phyloP scores from a whole-genome alignment of 2,113 vertebrate species.

The Rhineura floridana region DNA sequence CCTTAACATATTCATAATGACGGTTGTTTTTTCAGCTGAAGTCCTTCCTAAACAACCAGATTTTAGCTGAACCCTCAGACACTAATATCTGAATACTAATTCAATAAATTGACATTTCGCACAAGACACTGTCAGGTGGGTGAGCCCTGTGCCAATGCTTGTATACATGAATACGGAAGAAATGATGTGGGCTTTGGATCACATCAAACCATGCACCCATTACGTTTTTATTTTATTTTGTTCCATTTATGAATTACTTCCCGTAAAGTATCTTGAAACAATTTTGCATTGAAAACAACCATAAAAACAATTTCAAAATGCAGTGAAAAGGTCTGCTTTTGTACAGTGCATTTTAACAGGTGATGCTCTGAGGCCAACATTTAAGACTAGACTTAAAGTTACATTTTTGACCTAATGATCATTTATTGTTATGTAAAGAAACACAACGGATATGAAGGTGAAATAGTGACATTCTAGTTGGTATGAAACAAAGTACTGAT shows the following conservation, averaged over 20 bases:
- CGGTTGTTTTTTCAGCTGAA: too few relatives aligned
- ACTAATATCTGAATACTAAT: not conserved
- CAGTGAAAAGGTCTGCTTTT: not conserved
- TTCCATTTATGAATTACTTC: too few relatives aligned
- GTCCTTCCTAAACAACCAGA: too few relatives aligned
- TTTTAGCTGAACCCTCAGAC: too few relatives aligned
- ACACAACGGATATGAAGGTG: not conserved
- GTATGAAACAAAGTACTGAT: not conserved
- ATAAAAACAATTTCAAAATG: too few relatives aligned
- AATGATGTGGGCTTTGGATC: not conserved
- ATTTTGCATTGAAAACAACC: too few relatives aligned
- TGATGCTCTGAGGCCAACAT: not conserved
- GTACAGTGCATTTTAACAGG: not conserved
- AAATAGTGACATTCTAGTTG: not conserved
- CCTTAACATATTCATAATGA: too few relatives aligned
- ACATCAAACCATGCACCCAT: not conserved
- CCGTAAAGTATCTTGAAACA: too few relatives aligned
- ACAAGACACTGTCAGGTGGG: not conserved
- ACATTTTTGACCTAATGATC: not conserved
- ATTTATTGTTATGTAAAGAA: not conserved
- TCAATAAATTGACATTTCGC: not conserved
- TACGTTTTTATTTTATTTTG: too few relatives aligned
- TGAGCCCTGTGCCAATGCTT: not conserved
- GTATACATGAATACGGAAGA: not conserved
- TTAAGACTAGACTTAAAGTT: not conserved